Evolutionary conservation across 2,888 invertebrate genomes (phyloP).

Genomic region (Baronia brevicornis): DNA sequence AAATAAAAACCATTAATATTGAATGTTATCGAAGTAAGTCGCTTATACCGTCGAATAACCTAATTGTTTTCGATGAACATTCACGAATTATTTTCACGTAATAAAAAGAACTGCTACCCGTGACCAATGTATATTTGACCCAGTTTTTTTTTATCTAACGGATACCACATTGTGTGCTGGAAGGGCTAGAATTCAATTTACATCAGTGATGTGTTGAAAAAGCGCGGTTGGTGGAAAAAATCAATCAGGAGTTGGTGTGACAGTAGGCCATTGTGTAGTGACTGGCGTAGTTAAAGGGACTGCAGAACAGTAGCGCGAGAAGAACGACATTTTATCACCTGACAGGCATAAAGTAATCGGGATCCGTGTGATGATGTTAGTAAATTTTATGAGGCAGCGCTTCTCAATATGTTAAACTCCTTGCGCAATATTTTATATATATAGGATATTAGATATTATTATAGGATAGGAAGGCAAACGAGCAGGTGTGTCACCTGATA

Average conservation of each 20-base stretch:
- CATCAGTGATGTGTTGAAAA: conserved; percentile 40
- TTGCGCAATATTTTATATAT: too few species aligned
- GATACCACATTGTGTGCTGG: conserved; percentile 13
- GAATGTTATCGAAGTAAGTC: too few species aligned
- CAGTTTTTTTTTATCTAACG: conserved; percentile 22
- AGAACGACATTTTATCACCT: conserved; percentile 55
- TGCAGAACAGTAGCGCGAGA: conserved; percentile 55
- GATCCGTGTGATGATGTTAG: conserved; percentile 26
- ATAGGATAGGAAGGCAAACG: too few species aligned
- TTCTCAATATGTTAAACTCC: conserved; percentile 34
- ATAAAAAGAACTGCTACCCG: conserved; percentile 11
- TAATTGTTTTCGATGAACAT: too few species aligned
- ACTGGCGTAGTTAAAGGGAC: conserved; percentile 58
- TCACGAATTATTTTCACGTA: neutral
- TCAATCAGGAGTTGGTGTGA: conserved; percentile 69
- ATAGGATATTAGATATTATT: too few species aligned
- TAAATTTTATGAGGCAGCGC: conserved; percentile 26
- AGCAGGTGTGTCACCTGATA: too few species aligned
- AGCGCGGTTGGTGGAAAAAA: conserved; percentile 49
- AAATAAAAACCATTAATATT: too few species aligned
- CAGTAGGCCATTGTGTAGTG: conserved; percentile 55
- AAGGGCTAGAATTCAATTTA: conserved; percentile 58
- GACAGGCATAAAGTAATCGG: conserved; percentile 48
- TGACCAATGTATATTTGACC: conserved; percentile 14
- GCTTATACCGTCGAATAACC: too few species aligned